Base-by-base conservation (phyloP, 2,888 invertebrate species). In the Amphipoea lucens region DNA sequence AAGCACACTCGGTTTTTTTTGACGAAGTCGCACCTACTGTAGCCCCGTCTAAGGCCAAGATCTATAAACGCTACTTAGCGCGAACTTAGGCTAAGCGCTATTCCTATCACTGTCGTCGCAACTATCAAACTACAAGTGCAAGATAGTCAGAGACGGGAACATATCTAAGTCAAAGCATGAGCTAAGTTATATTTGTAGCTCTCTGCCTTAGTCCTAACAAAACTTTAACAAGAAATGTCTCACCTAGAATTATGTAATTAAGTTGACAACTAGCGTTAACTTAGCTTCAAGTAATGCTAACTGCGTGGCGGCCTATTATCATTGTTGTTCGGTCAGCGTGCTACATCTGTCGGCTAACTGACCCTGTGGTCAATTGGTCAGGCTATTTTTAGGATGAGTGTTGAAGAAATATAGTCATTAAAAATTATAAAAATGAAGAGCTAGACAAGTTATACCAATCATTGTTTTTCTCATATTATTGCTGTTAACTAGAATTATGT, bases 201-300 rank as follows among this genome's bases (percentile, higher is more conserved):
- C 20, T 42, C 20, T n/a, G 4, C 12, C 20, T 42, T 29, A 63
- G 2, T 17, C 42, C 11, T 54, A 51, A 71, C 5, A 74, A 69
- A 65, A 70, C 42, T 11, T 72, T 42, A 42, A 57, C 29, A 67
- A 57, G 40, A 82, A 81, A 83, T 77, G 62, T 83, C 78, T 75
- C 89, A 81, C 79, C 57, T 83, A 68, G 68, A 76, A 84, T 83
- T 78, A 83, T 72, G 63, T 82, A 65, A 86, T 89, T 84, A 87
- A 81, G 76, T 82, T 82, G 83, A 83, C 79, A 88, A 74, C 63
- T 74, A 78, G n/a, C 45, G 76, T 54, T 81, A 71, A 71, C 74
- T 84, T 79, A 76, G 78, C 71, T 40, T 45, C 51, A 66, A 81
- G 83, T 74, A 74, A 62, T 66, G 74, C 63, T 70, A 82, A 80